Conservation (phyloP, 2,888 invertebrate species). For the Epinotia ramella region DNA sequence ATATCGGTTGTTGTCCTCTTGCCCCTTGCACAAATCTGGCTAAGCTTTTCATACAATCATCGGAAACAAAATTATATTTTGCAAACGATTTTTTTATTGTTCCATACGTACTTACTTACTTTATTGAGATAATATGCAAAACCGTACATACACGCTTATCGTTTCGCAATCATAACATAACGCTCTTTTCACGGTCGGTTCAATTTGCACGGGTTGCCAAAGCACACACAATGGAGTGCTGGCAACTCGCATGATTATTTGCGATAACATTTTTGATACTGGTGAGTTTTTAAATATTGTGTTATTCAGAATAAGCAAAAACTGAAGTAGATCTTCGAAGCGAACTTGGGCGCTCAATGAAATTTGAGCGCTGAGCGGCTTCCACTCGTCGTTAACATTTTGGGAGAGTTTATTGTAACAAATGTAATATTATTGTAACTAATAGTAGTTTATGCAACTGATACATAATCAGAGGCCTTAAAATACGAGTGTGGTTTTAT, state of each 20-base stretch:
- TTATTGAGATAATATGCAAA: background rate
- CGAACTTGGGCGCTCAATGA: too few species aligned
- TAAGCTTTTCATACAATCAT: background rate
- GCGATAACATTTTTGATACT: constrained; percentile 8
- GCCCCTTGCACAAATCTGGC: too few species aligned
- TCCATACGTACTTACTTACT: background rate
- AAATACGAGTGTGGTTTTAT: too few species aligned
- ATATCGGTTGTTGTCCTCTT: too few species aligned
- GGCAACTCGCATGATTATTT: constrained; percentile 21
- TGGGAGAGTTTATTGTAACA: too few species aligned
- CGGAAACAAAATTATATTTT: background rate
- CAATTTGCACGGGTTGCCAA: constrained; percentile 26
- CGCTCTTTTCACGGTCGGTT: constrained; percentile 23
- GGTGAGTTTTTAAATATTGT: background rate
- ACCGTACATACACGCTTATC: background rate
- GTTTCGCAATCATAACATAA: constrained; percentile 16
- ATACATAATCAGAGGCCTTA: too few species aligned
- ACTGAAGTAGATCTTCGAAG: too few species aligned
- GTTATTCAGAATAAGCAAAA: background rate
- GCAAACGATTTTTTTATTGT: background rate
- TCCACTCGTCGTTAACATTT: too few species aligned
- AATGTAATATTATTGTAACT: too few species aligned
- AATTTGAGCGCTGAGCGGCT: too few species aligned
- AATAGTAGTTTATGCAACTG: too few species aligned
- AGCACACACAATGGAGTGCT: constrained; percentile 17